Base-by-base conservation (phyloP, 1,140 invertebrate genomes). In the Argopecten irradians region DNA sequence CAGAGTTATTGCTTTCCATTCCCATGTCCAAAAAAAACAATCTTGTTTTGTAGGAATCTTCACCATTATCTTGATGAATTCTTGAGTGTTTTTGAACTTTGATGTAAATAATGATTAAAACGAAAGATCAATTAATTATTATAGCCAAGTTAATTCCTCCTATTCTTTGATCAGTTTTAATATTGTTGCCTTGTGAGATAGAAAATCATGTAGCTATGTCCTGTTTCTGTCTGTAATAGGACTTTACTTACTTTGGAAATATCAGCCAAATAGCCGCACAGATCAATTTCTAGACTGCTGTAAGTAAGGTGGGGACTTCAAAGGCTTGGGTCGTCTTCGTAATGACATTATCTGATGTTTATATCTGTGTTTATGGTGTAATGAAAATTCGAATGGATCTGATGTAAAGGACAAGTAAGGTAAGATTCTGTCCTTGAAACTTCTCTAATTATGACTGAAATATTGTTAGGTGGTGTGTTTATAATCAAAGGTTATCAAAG, bases 21-120 rank as follows among this genome's bases (percentile, higher is more conserved):
- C 14, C n/a, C 1, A 71, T 22, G n/a, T 71, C 55, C 11, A 3
- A 5, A 19, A n/a, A 16, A 71, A 7, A 28, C 55, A 71, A 71
- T 71, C n/a, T 71, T 3, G n/a, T 71, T 71, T 28, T 5, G 2
- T 0, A 28, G 55, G 28, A 46, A 71, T 71, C 55, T n/a, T 71
- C 1, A 11, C 55, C 16, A n/a, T 71, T 71, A n/a, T 71, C 55
- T 71, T 71, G 55, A 71, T 71, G 55, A 71, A 71, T 71, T 28
- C 55, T 71, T 71, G 1, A 28, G 28, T 71, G 22, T 28, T 71
- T 71, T 71, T 71, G 55, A 71, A 71, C 55, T 71, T 28, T 1
- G 55, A 71, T n/a, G 28, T 71, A 71, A 71, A 71, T n/a, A 71
- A 71, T 71, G 55, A 71, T 71, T 28, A n/a, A 71, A 71, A 28